Base-by-base conservation (phyloP, 2,888 invertebrate species). In the Byasa hedistus region DNA sequence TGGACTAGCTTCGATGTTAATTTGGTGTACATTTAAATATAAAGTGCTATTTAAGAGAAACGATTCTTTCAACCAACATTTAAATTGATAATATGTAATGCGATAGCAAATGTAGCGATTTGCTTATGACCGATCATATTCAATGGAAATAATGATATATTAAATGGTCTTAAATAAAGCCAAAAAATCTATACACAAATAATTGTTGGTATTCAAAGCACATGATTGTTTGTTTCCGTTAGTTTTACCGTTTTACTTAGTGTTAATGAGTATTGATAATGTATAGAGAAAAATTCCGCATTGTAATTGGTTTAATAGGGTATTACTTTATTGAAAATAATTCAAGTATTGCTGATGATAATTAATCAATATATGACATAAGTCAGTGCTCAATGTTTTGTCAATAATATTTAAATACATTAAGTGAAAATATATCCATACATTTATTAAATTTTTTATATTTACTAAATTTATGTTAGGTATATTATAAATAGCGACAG, bases 1-100 rank as follows among this genome's bases (percentile, higher is more conserved):
- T 79, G 79, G 81, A 84, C 82, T 85, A 83, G 81, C 77, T 85
- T 85, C 80, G 79, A 83, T 83, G 82, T 81, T 77, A 79, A 72
- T 74, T 70, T 75, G 73, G 70, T 77, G 76, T 75, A 73, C 72
- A 71, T 74, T 67, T 59, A 44, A 64, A 32, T 32, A 32, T 63
- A 59, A 23, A 59, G 56, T 56, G 65, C 22, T 57, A 61, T 61
- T 44, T 19, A 36, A 59, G 44, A 59, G n/a, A 44, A 61, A 52
- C 17, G 22, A 57, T 61, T 61, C 17, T 32, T 21, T 44, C 32
- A 56, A 48, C 24, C 32, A 23, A 48, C 23, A 56, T 61, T 32
- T 51, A 12, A 61, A 52, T 51, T 56, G 55, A 10, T 56, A 66
- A 21, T 61, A 39, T n/a, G n/a, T 58, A 48, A 54, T 1, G 24